Evolutionary conservation across 2,113 vertebrate species (phyloP).

Genomic region (Microtus pennsylvanicus): DNA sequence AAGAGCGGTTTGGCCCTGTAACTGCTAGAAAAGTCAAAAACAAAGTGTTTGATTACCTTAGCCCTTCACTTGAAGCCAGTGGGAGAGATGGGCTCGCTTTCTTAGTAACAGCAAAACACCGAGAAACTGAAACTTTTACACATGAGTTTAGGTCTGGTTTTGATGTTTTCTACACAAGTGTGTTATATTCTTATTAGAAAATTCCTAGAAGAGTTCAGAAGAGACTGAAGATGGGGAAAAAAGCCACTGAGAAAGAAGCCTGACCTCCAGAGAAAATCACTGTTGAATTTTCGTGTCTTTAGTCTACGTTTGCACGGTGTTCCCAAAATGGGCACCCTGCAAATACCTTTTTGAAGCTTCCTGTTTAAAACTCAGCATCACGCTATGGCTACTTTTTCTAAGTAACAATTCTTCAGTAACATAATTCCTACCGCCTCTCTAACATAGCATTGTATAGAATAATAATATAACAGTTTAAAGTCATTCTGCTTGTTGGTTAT

Average conservation of each 20-base stretch:
- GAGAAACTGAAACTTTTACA: slow-evolving; percentile 48
- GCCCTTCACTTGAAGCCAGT: background rate
- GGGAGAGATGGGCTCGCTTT: background rate
- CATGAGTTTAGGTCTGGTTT: background rate
- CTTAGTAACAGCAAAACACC: background rate
- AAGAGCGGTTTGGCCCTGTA: background rate
- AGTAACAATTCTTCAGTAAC: slow-evolving; percentile 31
- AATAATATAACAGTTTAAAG: background rate
- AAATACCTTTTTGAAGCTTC: slow-evolving; percentile 17
- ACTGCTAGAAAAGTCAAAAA: background rate
- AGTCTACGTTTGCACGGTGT: background rate
- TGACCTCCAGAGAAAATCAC: background rate
- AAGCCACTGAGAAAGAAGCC: background rate
- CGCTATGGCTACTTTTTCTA: background rate
- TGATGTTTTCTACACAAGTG: background rate
- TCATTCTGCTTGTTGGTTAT: slow-evolving; percentile 4
- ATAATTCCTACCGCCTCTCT: background rate
- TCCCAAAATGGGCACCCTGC: slow-evolving; percentile 17
- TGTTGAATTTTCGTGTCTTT: slow-evolving; percentile 9
- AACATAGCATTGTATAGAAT: background rate
- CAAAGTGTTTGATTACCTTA: background rate
- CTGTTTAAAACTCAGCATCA: background rate
- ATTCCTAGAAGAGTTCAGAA: slow-evolving; percentile 36
- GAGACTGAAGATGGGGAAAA: slow-evolving; percentile 3
- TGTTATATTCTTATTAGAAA: background rate